phyloP scores from a whole-genome alignment of 2,797 vertebrate genomes.

The Gymnothorax reevesii region DNA sequence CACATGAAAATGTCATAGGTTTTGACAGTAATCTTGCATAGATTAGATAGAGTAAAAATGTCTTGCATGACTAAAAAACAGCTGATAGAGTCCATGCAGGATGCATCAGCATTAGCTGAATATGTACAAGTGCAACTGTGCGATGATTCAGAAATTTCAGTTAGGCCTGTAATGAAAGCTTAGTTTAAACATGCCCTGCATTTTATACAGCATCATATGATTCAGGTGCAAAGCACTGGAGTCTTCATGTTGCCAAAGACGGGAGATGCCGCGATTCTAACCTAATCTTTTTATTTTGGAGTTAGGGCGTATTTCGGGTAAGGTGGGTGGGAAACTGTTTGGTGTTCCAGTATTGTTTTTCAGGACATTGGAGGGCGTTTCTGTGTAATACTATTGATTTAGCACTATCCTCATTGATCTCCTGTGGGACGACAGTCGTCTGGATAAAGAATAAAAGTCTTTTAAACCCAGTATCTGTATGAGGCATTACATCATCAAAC shows the following conservation, averaged over 20 bases:
- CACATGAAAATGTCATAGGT: constrained; percentile 24
- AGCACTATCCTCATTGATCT: constrained; percentile 57
- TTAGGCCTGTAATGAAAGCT: not conserved
- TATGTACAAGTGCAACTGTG: not conserved
- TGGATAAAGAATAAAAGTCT: constrained; percentile 63
- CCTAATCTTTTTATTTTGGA: constrained; percentile 29
- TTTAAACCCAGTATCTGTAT: constrained; percentile 49
- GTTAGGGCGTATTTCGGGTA: constrained; percentile 1
- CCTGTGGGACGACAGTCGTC: constrained; percentile 48
- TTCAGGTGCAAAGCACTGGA: no score
- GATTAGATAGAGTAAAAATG: not conserved
- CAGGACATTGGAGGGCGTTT: constrained; percentile 60
- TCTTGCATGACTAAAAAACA: not conserved
- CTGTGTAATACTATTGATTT: constrained; percentile 63
- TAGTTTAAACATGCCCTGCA: not conserved
- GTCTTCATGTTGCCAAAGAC: no score
- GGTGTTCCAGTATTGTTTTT: constrained; percentile 48
- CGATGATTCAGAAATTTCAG: not conserved
- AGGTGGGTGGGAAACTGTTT: constrained; percentile 48
- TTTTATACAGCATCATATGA: no score
- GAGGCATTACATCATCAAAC: constrained; percentile 58
- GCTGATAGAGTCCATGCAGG: no score
- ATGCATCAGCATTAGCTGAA: not conserved
- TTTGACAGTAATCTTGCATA: constrained; percentile 28
- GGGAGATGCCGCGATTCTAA: no score